These are phyloP conservation scores for Drymodes brunneopygia DNA, from an alignment of 2,113 vertebrate genomes.

Conservation along the genomic window DNA sequence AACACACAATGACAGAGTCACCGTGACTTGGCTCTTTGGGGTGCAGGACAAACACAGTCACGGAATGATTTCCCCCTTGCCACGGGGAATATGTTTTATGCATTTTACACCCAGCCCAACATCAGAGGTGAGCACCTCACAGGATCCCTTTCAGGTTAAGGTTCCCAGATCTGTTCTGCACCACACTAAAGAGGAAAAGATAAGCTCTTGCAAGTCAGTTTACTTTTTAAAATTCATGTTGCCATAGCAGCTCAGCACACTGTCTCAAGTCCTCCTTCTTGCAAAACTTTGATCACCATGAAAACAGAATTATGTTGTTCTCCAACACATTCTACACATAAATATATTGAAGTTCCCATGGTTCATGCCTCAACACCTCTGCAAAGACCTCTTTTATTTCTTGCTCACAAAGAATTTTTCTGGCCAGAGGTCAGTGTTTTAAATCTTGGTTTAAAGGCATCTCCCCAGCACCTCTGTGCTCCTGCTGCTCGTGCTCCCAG, in stretches of 20 bases:
- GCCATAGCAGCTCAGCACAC: constrained; percentile 68
- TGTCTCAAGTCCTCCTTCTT: constrained; percentile 47
- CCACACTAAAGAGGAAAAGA: background rate
- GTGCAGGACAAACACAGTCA: background rate
- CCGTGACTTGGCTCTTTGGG: background rate
- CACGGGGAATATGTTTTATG: background rate
- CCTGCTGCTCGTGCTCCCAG: background rate
- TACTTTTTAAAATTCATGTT: constrained; percentile 70
- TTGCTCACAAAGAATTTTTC: background rate
- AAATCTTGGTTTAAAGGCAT: background rate
- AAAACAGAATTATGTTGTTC: constrained; percentile 64
- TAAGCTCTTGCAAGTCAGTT: constrained; percentile 40
- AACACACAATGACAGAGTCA: accelerated
- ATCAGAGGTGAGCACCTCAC: background rate
- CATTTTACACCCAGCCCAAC: background rate
- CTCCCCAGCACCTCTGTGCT: background rate
- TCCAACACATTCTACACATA: constrained; percentile 40
- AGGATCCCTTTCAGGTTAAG: background rate
- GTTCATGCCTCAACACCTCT: constrained; percentile 53
- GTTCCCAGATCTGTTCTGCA: background rate
- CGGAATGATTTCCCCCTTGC: background rate
- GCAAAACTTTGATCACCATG: constrained; percentile 67
- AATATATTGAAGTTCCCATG: constrained; percentile 7
- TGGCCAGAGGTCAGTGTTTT: background rate
- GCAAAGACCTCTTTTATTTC: constrained; percentile 17